Evolutionary conservation across 2,797 vertebrate species (phyloP).

Genomic region (Thunnus albacares): DNA sequence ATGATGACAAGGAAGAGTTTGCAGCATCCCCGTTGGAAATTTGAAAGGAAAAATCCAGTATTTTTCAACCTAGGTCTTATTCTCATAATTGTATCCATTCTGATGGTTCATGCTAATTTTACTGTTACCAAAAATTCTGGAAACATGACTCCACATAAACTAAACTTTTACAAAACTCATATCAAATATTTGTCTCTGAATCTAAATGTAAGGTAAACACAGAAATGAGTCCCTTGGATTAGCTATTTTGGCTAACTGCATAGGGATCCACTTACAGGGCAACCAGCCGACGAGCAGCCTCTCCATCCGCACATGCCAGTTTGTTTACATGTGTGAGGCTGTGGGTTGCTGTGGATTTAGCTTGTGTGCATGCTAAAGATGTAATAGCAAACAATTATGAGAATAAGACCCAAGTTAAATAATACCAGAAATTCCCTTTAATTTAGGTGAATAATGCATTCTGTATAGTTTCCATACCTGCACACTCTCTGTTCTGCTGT

Average conservation of each 20-base stretch:
- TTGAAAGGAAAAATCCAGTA: no score
- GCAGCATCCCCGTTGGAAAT: no score
- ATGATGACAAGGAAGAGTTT: no score
- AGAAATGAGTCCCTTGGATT: neutral
- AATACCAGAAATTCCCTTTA: neutral
- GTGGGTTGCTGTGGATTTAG: neutral
- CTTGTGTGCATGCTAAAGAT: neutral
- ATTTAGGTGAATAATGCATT: neutral
- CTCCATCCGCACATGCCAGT: neutral
- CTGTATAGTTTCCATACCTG: neutral
- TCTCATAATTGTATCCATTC: no score
- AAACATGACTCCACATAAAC: no score
- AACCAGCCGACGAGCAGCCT: neutral
- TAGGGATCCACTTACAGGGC: neutral
- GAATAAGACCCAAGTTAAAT: neutral
- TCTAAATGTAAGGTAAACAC: neutral
- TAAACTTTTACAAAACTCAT: neutral
- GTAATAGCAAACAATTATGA: neutral
- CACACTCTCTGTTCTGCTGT: slow-evolving; percentile 30
- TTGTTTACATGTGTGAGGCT: neutral
- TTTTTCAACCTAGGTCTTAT: no score
- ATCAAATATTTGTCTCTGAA: no score
- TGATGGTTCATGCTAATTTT: no score
- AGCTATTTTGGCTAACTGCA: neutral
- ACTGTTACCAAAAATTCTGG: no score